A percentile compares a stretch with the other conserved stretches of the same genome.
phyloP scores from a whole-genome alignment of 2,888 invertebrate genomes.

The Nemoura dubitans region DNA sequence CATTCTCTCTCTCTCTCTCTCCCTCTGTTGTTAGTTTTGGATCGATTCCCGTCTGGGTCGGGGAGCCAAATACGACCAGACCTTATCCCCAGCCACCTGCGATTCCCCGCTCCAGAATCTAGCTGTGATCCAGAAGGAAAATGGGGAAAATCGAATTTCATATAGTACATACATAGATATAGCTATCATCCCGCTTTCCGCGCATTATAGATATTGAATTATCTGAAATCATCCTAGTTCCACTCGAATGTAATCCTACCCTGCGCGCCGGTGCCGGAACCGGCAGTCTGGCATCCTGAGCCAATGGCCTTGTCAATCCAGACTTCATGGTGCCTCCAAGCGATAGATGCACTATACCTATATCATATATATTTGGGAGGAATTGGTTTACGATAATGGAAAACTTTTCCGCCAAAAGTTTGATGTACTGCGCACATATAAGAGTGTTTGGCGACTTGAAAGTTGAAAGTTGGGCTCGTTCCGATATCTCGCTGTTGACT shows the following conservation, averaged over 20 bases:
- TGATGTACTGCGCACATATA: not conserved
- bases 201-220: not conserved
- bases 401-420: not conserved
- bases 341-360: not conserved
- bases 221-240: not conserved
- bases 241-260: not conserved
- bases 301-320: no score
- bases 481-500: not conserved
- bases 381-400: conserved; percentile 1
- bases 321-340: not conserved
- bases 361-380: not conserved
- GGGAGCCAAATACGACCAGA: not conserved
- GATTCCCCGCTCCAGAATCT: not conserved
- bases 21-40: not conserved
- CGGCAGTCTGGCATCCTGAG: no score
- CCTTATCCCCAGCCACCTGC: not conserved
- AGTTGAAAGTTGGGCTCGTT: not conserved
- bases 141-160: not conserved
- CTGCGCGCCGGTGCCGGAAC: not conserved
- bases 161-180: not conserved
- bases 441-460: not conserved
- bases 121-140: not conserved
- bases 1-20: not conserved
- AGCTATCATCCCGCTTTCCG: not conserved
- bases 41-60: not conserved